Evolutionary conservation across 2,888 invertebrate genomes (phyloP).

Genomic region (Diloba caeruleocephala): DNA sequence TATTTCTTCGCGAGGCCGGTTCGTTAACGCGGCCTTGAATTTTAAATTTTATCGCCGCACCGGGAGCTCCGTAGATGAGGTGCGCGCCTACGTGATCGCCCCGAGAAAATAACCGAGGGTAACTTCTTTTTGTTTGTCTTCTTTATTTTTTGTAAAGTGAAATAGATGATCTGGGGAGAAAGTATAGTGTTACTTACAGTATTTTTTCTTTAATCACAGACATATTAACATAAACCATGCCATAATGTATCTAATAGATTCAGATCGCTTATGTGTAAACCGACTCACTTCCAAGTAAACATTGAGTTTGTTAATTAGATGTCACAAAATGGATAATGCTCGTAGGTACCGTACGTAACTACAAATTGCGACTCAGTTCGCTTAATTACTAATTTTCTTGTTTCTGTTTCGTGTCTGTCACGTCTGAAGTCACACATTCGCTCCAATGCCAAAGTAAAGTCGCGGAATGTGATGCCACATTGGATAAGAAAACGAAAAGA

Average conservation of each 20-base stretch:
- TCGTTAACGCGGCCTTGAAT: conserved; percentile 89
- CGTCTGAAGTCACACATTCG: conserved; percentile 39
- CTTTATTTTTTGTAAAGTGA: conserved; percentile 72
- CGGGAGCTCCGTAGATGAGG: conserved; percentile 86
- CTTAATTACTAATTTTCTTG: conserved; percentile 69
- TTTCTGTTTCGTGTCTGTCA: conserved; percentile 53
- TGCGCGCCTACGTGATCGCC: conserved; percentile 87
- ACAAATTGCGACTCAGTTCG: conserved; percentile 46
- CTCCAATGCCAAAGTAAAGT: conserved; percentile 29
- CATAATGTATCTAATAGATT: conserved; percentile 5
- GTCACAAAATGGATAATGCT: conserved; percentile 36
- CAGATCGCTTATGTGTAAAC: conserved; percentile 13
- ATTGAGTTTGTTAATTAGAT: conserved; percentile 46
- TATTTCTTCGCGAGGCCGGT: conserved; percentile 89
- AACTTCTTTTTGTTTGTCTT: conserved; percentile 80
- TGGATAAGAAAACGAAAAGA: neutral
- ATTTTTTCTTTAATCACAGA: too few species aligned
- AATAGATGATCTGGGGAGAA: conserved; percentile 60
- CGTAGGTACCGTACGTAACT: conserved; percentile 25
- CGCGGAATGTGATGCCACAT: neutral
- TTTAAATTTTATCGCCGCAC: conserved; percentile 88
- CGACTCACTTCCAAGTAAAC: conserved; percentile 8
- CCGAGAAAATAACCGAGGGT: conserved; percentile 81
- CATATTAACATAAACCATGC: neutral
- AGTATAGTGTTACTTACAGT: conserved; percentile 25